phyloP scores from a whole-genome alignment of 2,797 vertebrate genomes.

The Squalus acanthias region DNA sequence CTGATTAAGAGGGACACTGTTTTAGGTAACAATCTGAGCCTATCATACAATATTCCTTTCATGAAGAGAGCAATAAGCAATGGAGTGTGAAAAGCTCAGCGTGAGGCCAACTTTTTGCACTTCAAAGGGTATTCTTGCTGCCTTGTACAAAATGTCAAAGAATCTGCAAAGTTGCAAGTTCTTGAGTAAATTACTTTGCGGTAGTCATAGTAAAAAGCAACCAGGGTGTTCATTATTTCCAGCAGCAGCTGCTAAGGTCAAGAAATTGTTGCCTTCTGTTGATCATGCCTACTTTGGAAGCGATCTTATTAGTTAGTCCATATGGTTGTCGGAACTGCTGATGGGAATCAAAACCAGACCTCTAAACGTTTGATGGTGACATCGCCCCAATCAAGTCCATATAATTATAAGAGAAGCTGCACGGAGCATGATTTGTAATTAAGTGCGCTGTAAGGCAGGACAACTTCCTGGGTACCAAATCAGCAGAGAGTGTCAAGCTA shows the following conservation, averaged over 20 bases:
- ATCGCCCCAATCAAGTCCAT: not conserved
- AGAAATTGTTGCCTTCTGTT: conserved; percentile 20
- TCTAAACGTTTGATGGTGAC: not conserved
- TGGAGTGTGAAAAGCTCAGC: not conserved
- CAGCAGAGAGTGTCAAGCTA: not conserved
- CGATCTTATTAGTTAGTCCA: not conserved
- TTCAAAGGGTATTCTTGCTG: not conserved
- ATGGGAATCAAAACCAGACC: not conserved
- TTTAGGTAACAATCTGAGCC: not conserved
- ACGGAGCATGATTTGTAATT: not conserved
- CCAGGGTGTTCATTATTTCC: conserved; percentile 30
- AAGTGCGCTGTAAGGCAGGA: not conserved
- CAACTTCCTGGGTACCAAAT: not conserved
- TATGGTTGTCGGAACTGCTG: not conserved
- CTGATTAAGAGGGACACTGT: not conserved
- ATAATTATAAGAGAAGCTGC: not conserved
- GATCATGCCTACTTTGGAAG: not conserved
- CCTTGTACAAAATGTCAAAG: conserved; percentile 1
- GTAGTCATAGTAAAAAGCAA: not conserved
- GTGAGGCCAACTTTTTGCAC: not conserved
- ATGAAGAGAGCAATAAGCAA: not conserved
- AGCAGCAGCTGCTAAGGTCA: not conserved
- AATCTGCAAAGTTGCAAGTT: not conserved
- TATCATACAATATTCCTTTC: conserved; percentile 12
- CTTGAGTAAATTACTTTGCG: not conserved